Conservation (phyloP, 2,113 vertebrate genomes). For the Delphinus delphis region DNA sequence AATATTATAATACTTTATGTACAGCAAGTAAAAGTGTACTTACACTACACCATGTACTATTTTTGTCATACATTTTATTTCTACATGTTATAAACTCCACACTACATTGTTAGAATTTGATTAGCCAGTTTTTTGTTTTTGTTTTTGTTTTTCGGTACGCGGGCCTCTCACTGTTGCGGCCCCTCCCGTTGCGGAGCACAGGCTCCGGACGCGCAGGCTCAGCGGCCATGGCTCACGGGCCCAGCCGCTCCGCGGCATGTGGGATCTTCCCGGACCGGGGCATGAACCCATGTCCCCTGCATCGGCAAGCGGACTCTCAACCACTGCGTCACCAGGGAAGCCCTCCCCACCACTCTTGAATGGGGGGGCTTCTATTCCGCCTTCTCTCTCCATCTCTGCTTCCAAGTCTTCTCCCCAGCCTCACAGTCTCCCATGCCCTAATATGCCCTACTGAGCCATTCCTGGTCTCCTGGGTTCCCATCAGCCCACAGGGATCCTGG, state of each 20-base stretch:
- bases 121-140: not conserved
- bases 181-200: no score
- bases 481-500: not conserved
- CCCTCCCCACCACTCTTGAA: not conserved
- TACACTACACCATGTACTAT: no score
- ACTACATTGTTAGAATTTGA: not conserved
- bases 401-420: not conserved
- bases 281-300: no score
- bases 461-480: not conserved
- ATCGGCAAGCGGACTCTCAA: no score
- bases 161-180: no score
- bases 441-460: not conserved
- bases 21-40: not conserved
- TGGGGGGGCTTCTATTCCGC: not conserved
- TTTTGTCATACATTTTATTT: no score
- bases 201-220: no score
- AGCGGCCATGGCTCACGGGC: no score
- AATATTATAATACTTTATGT: not conserved
- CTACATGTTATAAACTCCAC: not conserved
- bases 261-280: no score
- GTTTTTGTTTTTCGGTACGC: no score
- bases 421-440: not conserved
- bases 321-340: no score
- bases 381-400: not conserved
- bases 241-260: no score